A percentile compares a stretch with the other conserved stretches of the same genome.
These are phyloP conservation scores for Sphecodes monilicornis DNA, from an alignment of 2,888 invertebrate species.

Conservation along the genomic window DNA sequence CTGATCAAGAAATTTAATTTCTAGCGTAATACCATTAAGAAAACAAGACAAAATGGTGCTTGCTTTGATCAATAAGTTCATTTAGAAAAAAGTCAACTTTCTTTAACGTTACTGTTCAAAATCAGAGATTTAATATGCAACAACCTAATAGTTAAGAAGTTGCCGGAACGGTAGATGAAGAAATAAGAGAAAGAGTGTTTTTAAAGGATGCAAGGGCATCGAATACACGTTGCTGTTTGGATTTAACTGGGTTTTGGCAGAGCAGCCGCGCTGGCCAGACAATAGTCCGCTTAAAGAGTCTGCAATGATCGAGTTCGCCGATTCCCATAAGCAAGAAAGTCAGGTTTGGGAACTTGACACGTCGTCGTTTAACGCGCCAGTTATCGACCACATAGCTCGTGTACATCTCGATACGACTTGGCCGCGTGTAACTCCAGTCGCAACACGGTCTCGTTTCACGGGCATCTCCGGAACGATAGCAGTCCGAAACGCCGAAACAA, in stretches of 20 bases:
- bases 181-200: too few species aligned
- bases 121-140: too few species aligned
- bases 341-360: slow-evolving; percentile 43
- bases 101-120: too few species aligned
- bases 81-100: too few species aligned
- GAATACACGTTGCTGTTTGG: neutral
- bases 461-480: slow-evolving; percentile 21
- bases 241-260: slow-evolving; percentile 10
- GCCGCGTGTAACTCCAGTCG: slow-evolving; percentile 27
- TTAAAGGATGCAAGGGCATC: neutral
- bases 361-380: slow-evolving; percentile 51
- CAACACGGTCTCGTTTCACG: slow-evolving; percentile 53
- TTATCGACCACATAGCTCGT: slow-evolving; percentile 53
- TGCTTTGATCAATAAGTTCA: too few species aligned
- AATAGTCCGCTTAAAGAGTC: neutral
- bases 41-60: too few species aligned
- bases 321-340: slow-evolving; percentile 37
- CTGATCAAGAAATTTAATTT: too few species aligned
- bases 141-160: neutral
- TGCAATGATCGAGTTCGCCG: neutral
- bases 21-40: too few species aligned
- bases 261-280: neutral
- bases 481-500: slow-evolving; percentile 13
- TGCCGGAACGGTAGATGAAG: neutral
- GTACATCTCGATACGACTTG: slow-evolving; percentile 37